Evolutionary conservation across 2,113 vertebrate genomes (phyloP), one percentile per base, ranked within the genome.

Genomic region (Lagopus leucura): DNA sequence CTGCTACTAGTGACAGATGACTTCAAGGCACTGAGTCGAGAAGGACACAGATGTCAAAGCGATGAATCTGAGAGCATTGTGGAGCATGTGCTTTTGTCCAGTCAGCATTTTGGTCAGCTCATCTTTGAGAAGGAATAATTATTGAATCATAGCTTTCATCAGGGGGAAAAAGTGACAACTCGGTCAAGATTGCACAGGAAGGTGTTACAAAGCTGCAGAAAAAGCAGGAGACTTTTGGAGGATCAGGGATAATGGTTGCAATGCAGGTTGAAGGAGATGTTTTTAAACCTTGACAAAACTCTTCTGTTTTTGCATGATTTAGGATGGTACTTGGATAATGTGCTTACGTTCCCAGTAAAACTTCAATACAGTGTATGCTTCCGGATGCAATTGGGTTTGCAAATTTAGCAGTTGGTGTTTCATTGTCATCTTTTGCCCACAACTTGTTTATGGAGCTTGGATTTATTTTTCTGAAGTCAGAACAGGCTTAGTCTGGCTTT

Each of bases 1-100:
- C 96, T 91, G 48, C 81, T 95, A 40, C 96, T 91, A 81, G 95
- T 98, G 98, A 99, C 97, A 98, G 98, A 99, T 98, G 98, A 98
- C 97, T 98, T 95, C 92, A 97, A 98, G 97, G 98, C 99, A 98
- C 96, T 96, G 97, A 99, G 94, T 99, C 98, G 99, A 98, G 99
- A 99, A 99, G 99, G 99, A 99, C 99, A 97, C 98, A 99, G 98
- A 99, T 99, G 99, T 99, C 98, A 99, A 98, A 99, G 96, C 97
- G 65, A 97, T 98, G 98, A 98, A 98, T 99, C 98, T 96, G 90
- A 95, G 93, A 92, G 92, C 65, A 83, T 6, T 66, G 94, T 79
- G 92, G 70, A 89, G 38, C 73, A 43, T 21, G 36, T 90, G 90
- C 91, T 96, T 96, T 95, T 98, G 97, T 96, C 97, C 97, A 97